phyloP scores from a whole-genome alignment of 2,113 vertebrate species.

The Vanacampus margaritifer region DNA sequence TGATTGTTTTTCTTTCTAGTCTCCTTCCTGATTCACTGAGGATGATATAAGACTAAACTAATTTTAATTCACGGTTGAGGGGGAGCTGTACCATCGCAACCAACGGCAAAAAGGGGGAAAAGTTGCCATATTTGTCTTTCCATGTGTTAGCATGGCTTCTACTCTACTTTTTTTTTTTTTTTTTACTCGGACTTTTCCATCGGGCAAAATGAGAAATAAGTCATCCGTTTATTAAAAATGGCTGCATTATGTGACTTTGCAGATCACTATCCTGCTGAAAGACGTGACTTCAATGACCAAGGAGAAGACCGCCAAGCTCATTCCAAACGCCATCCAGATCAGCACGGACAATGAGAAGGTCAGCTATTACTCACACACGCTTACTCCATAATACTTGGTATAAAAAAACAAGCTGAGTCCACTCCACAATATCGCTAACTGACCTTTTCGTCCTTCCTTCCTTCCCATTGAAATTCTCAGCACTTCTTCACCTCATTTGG shows the following conservation, averaged over 20 bases:
- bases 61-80: too few relatives aligned
- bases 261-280: conserved; percentile 88
- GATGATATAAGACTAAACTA: too few relatives aligned
- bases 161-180: too few relatives aligned
- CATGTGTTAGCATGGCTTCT: too few relatives aligned
- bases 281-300: conserved; percentile 86
- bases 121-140: too few relatives aligned
- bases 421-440: conserved; percentile 3
- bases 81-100: too few relatives aligned
- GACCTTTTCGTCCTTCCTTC: conserved; percentile 10
- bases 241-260: not conserved
- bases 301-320: conserved; percentile 90
- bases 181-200: too few relatives aligned
- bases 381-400: not conserved
- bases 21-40: too few relatives aligned
- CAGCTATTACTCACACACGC: conserved; percentile 3
- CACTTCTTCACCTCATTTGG: conserved; percentile 92
- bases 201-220: too few relatives aligned
- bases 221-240: not conserved
- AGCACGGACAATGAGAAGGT: conserved; percentile 85
- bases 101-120: too few relatives aligned
- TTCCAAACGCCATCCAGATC: conserved; percentile 90
- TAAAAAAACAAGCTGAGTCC: conserved; percentile 34
- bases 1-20: too few relatives aligned
- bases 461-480: conserved; percentile 49